Conservation (phyloP, 2,113 vertebrate species). For the Chaenogobius annularis region DNA sequence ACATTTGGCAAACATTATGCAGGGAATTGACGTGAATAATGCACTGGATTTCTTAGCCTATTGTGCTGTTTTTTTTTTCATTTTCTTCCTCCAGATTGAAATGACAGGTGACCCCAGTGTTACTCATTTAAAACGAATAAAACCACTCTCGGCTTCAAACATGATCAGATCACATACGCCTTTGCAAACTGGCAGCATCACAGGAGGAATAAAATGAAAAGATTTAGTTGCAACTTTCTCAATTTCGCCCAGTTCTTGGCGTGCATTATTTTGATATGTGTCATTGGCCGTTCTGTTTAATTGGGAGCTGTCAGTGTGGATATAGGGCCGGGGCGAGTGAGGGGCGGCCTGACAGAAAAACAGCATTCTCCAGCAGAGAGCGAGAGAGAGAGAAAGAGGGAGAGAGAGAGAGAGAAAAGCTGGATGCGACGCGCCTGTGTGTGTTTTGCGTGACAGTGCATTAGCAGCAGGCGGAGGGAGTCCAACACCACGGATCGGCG, state of each 20-base stretch:
- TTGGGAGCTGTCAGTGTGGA: conserved; percentile 67
- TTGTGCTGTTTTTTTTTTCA: too few species aligned
- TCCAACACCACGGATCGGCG: background rate
- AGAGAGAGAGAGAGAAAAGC: conserved; percentile 33
- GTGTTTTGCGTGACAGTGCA: conserved; percentile 61
- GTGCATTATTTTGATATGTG: conserved; percentile 60
- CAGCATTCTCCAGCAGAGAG: conserved; percentile 55
- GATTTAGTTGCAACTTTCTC: conserved; percentile 46
- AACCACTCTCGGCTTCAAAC: background rate
- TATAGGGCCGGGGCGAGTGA: conserved; percentile 40
- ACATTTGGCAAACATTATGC: too few species aligned
- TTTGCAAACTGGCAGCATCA: conserved; percentile 36
- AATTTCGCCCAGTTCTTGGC: conserved; percentile 50
- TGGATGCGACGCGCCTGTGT: conserved; percentile 50
- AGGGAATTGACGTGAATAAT: too few species aligned
- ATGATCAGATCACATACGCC: background rate
- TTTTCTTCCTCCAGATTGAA: too few species aligned
- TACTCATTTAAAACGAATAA: too few species aligned
- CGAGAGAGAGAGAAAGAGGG: conserved; percentile 14
- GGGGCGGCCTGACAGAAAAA: conserved; percentile 62
- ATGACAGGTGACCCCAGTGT: too few species aligned
- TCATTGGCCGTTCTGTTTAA: conserved; percentile 66
- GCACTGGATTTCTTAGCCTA: too few species aligned
- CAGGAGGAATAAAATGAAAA: conserved; percentile 28
- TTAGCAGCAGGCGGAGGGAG: conserved; percentile 44